A percentile compares a stretch with the other conserved stretches of the same genome.
phyloP scores from a whole-genome alignment of 2,113 vertebrate genomes.

The Cricetomys ansorgei region DNA sequence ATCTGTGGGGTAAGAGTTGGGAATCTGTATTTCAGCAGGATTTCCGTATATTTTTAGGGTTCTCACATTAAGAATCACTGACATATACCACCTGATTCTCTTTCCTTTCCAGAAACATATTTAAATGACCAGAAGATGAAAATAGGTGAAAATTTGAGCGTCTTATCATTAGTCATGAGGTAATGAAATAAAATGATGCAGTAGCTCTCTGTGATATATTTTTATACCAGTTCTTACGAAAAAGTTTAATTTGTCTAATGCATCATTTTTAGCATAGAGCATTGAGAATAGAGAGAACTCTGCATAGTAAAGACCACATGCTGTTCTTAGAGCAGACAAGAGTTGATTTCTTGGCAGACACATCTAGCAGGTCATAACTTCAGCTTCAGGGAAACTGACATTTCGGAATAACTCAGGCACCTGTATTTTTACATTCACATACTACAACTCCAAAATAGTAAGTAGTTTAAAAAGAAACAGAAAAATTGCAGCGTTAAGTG shows the following conservation, averaged over 20 bases:
- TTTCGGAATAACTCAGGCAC: background rate
- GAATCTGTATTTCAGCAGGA: background rate
- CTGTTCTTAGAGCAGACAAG: background rate
- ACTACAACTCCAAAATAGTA: background rate
- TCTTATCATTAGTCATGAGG: background rate
- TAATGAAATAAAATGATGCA: background rate
- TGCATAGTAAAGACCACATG: background rate
- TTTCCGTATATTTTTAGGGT: fast-evolving
- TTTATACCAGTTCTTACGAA: background rate
- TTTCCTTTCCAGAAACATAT: background rate
- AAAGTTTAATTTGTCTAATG: slow-evolving; percentile 10
- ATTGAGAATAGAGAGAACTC: background rate
- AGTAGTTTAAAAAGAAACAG: background rate
- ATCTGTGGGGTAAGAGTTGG: background rate
- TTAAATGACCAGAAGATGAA: background rate
- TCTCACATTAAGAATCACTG: background rate
- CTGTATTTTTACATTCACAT: background rate
- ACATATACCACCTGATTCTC: fast-evolving
- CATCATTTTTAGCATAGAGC: background rate
- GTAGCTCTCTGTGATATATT: background rate
- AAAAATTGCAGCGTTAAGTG: background rate
- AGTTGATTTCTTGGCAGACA: background rate
- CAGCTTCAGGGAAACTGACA: background rate
- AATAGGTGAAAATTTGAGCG: background rate
- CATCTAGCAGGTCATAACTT: background rate